phyloP scores from a whole-genome alignment of 92 coral and sea anemone species.

The Epizoanthus illoricatus region DNA sequence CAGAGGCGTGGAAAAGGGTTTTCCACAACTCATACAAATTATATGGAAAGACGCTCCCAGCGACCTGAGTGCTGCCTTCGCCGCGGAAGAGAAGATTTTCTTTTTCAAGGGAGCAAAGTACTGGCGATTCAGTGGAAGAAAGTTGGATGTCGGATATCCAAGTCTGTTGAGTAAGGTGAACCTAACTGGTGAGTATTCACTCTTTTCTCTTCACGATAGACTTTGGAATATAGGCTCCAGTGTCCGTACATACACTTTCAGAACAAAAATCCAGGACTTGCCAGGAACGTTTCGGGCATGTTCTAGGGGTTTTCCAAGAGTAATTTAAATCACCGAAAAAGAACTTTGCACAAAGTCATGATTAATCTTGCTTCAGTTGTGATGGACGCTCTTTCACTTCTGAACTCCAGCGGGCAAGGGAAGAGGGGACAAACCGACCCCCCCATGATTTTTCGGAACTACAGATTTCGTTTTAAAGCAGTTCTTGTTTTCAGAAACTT shows the following conservation, averaged over 20 bases:
- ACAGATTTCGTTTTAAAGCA: no score
- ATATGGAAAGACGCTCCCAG: not conserved
- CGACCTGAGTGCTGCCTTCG: not conserved
- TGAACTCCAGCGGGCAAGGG: no score
- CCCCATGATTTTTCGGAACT: no score
- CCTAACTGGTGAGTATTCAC: not conserved
- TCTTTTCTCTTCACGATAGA: not conserved
- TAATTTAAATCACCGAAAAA: no score
- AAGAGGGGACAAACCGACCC: no score
- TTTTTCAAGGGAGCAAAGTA: not conserved
- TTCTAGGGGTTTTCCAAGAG: no score
- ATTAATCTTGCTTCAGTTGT: no score
- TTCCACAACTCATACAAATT: constrained; percentile 7
- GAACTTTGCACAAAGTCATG: no score
- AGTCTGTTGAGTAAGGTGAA: not conserved
- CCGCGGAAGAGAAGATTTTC: not conserved
- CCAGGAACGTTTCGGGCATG: no score
- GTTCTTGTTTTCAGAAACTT: no score
- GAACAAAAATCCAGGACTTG: no score
- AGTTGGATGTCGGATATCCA: not conserved
- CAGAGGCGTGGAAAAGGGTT: not conserved
- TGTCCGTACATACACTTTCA: not conserved
- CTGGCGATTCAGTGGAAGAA: constrained; percentile 1
- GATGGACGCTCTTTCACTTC: no score
- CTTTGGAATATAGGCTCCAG: not conserved